A percentile compares a stretch with the other conserved stretches of the same genome.
Conservation (phyloP, 2,797 vertebrate species). For the Amphiprion clarkii region DNA sequence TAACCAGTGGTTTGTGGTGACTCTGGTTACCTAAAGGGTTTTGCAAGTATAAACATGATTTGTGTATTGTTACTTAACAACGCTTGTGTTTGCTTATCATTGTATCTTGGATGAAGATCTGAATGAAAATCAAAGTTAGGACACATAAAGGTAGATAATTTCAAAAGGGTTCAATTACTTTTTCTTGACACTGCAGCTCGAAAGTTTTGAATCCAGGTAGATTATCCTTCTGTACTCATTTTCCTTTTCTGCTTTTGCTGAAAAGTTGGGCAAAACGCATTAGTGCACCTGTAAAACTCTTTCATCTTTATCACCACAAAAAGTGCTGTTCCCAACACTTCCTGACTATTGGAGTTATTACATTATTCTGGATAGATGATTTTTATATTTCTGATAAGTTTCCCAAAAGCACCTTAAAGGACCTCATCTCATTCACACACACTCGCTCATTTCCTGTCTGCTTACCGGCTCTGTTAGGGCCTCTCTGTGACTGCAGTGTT, state of each 20-base stretch:
- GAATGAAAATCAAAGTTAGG: too few species aligned
- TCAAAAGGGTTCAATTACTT: not conserved
- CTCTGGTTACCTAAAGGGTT: too few species aligned
- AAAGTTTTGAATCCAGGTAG: not conserved
- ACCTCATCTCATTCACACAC: conserved; percentile 8
- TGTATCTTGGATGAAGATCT: not conserved
- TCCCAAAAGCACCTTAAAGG: conserved; percentile 28
- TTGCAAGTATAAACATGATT: too few species aligned
- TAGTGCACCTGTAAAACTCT: conserved; percentile 17
- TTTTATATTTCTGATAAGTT: conserved; percentile 54
- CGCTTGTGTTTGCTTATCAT: too few species aligned
- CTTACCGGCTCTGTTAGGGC: not conserved
- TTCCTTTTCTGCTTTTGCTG: conserved; percentile 4
- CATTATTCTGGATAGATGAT: conserved; percentile 46
- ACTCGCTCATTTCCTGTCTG: not conserved
- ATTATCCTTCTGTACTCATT: not conserved
- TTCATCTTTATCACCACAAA: conserved; percentile 37
- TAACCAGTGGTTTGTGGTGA: too few species aligned
- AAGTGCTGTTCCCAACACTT: conserved; percentile 52
- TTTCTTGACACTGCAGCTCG: not conserved
- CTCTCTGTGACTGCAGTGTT: conserved; percentile 12
- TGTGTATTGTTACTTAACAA: too few species aligned
- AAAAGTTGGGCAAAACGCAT: conserved; percentile 14
- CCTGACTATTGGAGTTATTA: conserved; percentile 28
- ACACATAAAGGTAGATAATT: not conserved